These are phyloP conservation scores for Ennomos fuscantarius DNA, from an alignment of 2,888 invertebrate genomes.

Conservation along the genomic window DNA sequence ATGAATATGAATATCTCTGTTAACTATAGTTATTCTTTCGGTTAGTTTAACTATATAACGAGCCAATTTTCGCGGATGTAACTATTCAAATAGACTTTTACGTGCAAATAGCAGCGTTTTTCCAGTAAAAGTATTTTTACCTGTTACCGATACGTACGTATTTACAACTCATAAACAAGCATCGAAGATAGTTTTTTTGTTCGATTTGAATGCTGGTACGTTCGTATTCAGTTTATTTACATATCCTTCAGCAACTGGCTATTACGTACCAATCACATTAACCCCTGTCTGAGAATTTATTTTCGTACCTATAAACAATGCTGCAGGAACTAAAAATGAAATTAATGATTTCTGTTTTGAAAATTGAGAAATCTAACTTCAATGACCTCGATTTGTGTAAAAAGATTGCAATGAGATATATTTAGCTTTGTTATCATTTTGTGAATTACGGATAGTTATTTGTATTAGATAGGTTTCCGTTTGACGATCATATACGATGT, in stretches of 20 bases:
- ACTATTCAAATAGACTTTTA: conserved; percentile 14
- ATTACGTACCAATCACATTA: conserved; percentile 16
- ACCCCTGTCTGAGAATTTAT: conserved; percentile 8
- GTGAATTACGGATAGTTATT: too few relatives aligned
- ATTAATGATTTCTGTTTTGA: too few relatives aligned
- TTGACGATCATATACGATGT: too few relatives aligned
- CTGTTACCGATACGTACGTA: conserved; percentile 21
- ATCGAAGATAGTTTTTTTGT: conserved; percentile 20
- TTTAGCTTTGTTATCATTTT: too few relatives aligned
- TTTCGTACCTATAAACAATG: neutral
- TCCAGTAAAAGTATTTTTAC: conserved; percentile 20
- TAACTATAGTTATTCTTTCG: too few relatives aligned
- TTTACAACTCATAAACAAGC: conserved; percentile 25
- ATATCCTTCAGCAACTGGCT: conserved; percentile 15
- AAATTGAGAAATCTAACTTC: too few relatives aligned
- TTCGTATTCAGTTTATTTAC: conserved; percentile 28
- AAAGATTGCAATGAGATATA: too few relatives aligned
- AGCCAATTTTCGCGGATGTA: conserved; percentile 6
- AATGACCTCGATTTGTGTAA: too few relatives aligned
- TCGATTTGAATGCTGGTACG: conserved; percentile 18
- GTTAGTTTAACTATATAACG: neutral
- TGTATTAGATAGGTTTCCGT: too few relatives aligned
- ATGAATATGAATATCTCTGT: too few relatives aligned
- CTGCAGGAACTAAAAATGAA: too few relatives aligned
- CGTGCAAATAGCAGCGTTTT: conserved; percentile 15